Base-by-base conservation (phyloP, 2,888 invertebrate genomes). In the Scaptomyza parva region DNA sequence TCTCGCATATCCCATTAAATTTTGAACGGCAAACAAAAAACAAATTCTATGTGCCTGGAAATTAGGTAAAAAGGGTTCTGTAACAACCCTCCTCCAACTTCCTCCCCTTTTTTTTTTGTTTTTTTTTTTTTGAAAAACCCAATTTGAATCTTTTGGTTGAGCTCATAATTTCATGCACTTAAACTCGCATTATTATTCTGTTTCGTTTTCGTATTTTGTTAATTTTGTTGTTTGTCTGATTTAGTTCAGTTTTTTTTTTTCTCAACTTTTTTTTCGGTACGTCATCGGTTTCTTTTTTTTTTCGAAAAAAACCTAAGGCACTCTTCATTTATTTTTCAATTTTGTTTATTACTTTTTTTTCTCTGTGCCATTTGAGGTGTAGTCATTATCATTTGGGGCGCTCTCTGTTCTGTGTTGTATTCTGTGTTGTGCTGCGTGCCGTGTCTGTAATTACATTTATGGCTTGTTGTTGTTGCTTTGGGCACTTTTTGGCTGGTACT, bases 81-180 rank as follows among this genome's bases (percentile, higher is more conserved):
- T 22, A 28, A 28, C 17, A 45, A 47, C 41, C 52, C 6, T n/a
- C 5, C 3, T 18, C n/a, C n/a, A n/a, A n/a, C n/a, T 11, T 18
- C 9, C 28, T 28, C n/a, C 28, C 45, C 6, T 35, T 35, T 22
- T 39, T 33, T 17, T 1, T 24, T 22, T 8, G 22, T 3, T 22
- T n/a, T n/a, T n/a, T n/a, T n/a, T n/a, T n/a, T n/a, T n/a, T n/a
- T n/a, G n/a, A n/a, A n/a, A n/a, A n/a, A 61, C 51, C 43, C 53
- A 30, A 24, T 14, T 43, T 45, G 53, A 57, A 52, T 52, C 44
- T 55, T 35, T n/a, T n/a, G 17, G 12, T 60, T 53, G 67, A 68
- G 70, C 69, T 69, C 67, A 68, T 84, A 85, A 84, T 86, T 84
- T 84, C 70, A 86, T 83, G 84, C 83, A 84, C 78, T 86, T 84